Percentiles rank a stretch among this genome's conserved stretches.
Evolutionary conservation across 2,113 vertebrate genomes (phyloP).

Genomic region (Rhegmatorhina hoffmannsi): DNA sequence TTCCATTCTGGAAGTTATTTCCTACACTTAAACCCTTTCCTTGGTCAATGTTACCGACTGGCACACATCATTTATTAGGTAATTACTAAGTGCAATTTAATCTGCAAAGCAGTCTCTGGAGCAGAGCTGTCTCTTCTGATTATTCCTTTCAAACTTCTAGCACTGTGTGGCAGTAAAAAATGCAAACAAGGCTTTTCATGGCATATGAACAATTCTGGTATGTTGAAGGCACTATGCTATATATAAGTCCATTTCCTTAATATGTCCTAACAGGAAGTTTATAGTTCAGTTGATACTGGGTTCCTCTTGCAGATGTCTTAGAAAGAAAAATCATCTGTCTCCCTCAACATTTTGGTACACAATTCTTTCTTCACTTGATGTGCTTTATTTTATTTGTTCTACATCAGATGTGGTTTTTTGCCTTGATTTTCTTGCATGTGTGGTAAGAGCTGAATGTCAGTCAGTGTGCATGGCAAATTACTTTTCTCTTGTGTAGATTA

Average conservation of each 20-base stretch:
- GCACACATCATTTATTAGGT: background rate
- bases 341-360: constrained; percentile 9
- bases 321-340: background rate
- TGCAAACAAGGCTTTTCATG: background rate
- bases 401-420: background rate
- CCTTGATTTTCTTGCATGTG: background rate
- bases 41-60: background rate
- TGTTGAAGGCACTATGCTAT: background rate
- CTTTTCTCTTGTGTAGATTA: background rate
- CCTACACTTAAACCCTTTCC: background rate
- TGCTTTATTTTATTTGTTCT: background rate
- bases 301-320: background rate
- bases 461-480: background rate
- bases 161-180: background rate
- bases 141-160: background rate
- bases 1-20: background rate
- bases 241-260: background rate
- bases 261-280: background rate
- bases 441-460: background rate
- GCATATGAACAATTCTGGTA: background rate
- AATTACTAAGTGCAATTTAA: background rate
- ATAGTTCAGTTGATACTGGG: background rate
- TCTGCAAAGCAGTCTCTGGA: background rate
- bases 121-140: background rate
- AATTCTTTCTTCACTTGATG: background rate